phyloP scores from a whole-genome alignment of 1,140 invertebrate species.

The Atta colombica region DNA sequence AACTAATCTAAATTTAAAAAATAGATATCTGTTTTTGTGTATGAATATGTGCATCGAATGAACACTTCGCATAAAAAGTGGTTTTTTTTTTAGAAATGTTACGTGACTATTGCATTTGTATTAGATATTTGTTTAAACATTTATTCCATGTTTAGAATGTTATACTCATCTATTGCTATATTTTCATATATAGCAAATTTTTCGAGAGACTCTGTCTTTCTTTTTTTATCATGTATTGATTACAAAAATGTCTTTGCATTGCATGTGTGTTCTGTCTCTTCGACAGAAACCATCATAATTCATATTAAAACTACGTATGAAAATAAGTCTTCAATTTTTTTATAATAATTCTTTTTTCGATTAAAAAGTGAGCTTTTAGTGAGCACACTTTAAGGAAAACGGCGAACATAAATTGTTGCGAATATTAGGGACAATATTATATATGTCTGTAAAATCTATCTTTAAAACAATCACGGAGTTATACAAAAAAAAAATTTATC shows the following conservation, averaged over 20 bases:
- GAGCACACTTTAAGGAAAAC: not conserved
- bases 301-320: slow-evolving; percentile 7
- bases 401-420: slow-evolving; percentile 23
- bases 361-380: slow-evolving; percentile 20
- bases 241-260: not conserved
- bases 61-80: slow-evolving; percentile 66
- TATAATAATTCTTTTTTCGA: not conserved
- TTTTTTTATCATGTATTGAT: slow-evolving; percentile 15
- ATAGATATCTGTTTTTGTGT: slow-evolving; percentile 61
- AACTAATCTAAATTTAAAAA: slow-evolving; percentile 71
- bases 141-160: slow-evolving; percentile 74
- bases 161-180: slow-evolving; percentile 76
- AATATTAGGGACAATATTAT: not conserved
- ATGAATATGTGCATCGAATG: slow-evolving; percentile 68
- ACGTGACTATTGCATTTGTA: slow-evolving; percentile 37
- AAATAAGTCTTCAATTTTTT: slow-evolving; percentile 43
- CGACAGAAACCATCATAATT: slow-evolving; percentile 16
- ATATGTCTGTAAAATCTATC: not conserved
- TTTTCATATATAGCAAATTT: slow-evolving; percentile 56
- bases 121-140: slow-evolving; percentile 71
- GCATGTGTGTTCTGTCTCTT: not conserved
- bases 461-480: slow-evolving; percentile 4
- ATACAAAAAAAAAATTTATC: slow-evolving; percentile 33
- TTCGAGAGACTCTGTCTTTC: slow-evolving; percentile 29
- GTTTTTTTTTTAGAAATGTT: slow-evolving; percentile 63